phyloP scores from a whole-genome alignment of 2,113 vertebrate genomes.

The Muntiacus muntjak region DNA sequence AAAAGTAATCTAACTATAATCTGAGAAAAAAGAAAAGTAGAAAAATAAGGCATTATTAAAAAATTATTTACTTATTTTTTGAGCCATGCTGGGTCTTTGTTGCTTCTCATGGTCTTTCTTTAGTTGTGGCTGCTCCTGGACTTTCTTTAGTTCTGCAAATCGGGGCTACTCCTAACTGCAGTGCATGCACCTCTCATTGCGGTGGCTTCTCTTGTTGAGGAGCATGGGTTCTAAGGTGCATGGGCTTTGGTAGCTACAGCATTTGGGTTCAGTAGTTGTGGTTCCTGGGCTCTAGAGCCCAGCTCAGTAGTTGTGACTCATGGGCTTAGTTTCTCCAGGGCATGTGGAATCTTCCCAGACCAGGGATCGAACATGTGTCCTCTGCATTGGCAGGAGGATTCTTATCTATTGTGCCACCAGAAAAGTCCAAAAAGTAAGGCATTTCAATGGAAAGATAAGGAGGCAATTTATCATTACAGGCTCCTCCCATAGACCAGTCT shows the following conservation, averaged over 20 bases:
- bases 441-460: background rate
- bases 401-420: background rate
- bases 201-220: background rate
- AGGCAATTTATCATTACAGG: background rate
- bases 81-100: background rate
- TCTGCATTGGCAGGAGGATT: background rate
- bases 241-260: background rate
- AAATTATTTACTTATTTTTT: background rate
- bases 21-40: background rate
- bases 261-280: background rate
- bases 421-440: background rate
- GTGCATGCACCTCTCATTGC: accelerated
- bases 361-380: background rate
- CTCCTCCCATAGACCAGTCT: background rate
- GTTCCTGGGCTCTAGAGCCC: background rate
- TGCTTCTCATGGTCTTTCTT: background rate
- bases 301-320: accelerated
- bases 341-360: background rate
- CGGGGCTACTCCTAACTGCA: background rate
- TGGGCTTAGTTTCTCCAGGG: background rate
- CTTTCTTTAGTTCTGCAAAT: too few species aligned
- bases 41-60: background rate
- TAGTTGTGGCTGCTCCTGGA: background rate
- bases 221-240: accelerated
- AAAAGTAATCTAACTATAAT: background rate